A percentile compares a stretch with the other conserved stretches of the same genome.
Evolutionary conservation across 1,140 invertebrate species (phyloP).

Genomic region (Macrotrachela quadricornifera): DNA sequence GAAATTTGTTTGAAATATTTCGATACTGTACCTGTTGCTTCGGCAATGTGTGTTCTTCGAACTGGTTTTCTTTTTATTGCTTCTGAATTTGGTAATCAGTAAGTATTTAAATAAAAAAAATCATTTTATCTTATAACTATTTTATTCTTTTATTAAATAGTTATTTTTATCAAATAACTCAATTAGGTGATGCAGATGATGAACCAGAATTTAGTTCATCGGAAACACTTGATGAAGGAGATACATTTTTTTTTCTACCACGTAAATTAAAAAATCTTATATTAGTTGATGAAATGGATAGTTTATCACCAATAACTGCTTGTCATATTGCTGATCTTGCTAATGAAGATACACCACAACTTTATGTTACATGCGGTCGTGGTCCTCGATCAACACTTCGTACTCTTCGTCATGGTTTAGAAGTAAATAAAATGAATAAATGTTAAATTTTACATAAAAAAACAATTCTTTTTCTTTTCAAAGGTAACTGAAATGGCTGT

Average conservation of each 20-base stretch:
- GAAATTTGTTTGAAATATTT: constrained; percentile 99
- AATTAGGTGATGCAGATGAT: constrained; percentile 95
- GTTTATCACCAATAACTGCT: constrained; percentile 71
- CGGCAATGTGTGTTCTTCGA: constrained; percentile 87
- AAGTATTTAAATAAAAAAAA: constrained; percentile 72
- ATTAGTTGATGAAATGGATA: constrained; percentile 90
- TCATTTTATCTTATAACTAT: not conserved
- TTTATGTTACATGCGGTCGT: constrained; percentile 82
- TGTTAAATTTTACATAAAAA: not conserved
- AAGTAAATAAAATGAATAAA: constrained; percentile 32
- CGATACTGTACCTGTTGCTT: constrained; percentile 87
- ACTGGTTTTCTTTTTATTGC: constrained; percentile 96
- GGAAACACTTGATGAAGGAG: constrained; percentile 90
- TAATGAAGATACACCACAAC: constrained; percentile 93
- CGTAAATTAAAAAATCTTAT: constrained; percentile 79
- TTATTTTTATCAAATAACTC: constrained; percentile 92
- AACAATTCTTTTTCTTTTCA: not conserved
- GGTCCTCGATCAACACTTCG: constrained; percentile 74
- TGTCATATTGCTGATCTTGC: constrained; percentile 49
- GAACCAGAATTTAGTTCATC: constrained; percentile 95
- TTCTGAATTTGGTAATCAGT: constrained; percentile 99
- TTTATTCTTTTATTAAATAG: not conserved
- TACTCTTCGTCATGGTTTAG: constrained; percentile 81
- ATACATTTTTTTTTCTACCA: constrained; percentile 96
- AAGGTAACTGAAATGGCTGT: constrained; percentile 95